Conservation (phyloP, 2,888 invertebrate genomes). For the Tortrix viridana region DNA sequence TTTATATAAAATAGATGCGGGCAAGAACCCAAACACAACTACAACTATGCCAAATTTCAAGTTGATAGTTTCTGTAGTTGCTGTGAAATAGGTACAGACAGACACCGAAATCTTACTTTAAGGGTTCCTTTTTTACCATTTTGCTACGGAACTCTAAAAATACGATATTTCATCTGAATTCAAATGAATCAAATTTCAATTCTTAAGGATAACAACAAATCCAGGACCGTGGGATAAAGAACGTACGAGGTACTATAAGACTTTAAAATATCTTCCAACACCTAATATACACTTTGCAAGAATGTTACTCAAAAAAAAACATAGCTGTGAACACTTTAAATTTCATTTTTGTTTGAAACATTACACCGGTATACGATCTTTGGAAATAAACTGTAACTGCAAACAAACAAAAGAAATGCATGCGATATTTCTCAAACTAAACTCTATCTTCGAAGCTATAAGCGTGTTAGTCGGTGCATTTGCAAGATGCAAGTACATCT, state of each 20-base stretch:
- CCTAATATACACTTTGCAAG: neutral
- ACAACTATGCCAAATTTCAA: too few species aligned
- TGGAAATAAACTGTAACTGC: neutral
- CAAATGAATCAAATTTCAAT: neutral
- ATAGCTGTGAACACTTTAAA: neutral
- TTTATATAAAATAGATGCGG: too few species aligned
- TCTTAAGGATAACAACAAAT: neutral
- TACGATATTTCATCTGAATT: too few species aligned
- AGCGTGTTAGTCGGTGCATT: neutral
- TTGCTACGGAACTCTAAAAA: too few species aligned
- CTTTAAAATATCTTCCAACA: neutral
- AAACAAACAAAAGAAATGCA: neutral
- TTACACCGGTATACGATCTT: neutral
- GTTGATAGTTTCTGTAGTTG: too few species aligned
- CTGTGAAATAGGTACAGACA: too few species aligned
- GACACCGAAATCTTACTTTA: too few species aligned
- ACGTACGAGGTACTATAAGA: neutral
- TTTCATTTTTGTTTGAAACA: neutral
- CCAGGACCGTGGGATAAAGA: neutral
- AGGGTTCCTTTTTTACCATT: too few species aligned
- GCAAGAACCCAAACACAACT: too few species aligned
- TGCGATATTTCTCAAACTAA: neutral
- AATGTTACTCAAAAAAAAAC: neutral
- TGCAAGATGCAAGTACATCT: neutral
- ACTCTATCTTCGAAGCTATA: neutral